A percentile compares a stretch with the other conserved stretches of the same genome.
These are phyloP conservation scores for Stylophora pistillata DNA, from an alignment of 64 coral and sea anemone species.

Conservation along the genomic window DNA sequence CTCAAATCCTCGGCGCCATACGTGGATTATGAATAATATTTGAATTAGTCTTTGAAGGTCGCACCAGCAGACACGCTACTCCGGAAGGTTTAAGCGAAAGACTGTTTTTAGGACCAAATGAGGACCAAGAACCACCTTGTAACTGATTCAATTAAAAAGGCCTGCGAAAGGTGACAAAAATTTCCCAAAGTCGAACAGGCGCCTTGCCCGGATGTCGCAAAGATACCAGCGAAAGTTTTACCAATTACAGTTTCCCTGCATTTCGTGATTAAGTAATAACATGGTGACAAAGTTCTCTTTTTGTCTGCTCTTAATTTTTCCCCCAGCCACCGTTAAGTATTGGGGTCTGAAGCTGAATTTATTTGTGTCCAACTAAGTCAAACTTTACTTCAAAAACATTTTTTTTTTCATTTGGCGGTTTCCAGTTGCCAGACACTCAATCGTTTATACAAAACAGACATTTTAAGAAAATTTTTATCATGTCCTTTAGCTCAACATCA, in stretches of 20 bases:
- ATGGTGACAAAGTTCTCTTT: background rate
- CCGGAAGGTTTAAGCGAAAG: conserved; percentile 13
- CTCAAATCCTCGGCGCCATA: background rate
- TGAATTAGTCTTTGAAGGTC: background rate
- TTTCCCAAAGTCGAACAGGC: conserved; percentile 1
- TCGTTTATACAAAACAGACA: background rate
- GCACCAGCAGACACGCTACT: background rate
- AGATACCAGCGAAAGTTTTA: background rate
- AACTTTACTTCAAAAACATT: background rate
- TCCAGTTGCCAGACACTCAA: background rate
- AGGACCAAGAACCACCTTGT: background rate
- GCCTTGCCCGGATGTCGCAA: conserved; percentile 37
- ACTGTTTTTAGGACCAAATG: conserved; percentile 3
- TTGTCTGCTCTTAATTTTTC: background rate
- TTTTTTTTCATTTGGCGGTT: too few species aligned
- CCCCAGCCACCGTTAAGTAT: background rate
- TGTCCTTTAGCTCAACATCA: background rate
- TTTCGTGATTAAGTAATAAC: background rate
- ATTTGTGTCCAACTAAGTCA: background rate
- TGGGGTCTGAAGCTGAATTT: background rate
- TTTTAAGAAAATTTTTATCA: background rate
- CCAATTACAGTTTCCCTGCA: background rate
- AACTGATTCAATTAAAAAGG: conserved; percentile 18
- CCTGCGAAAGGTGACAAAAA: conserved; percentile 45
- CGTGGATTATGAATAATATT: conserved; percentile 27